A percentile compares a stretch with the other conserved stretches of the same genome.
Conservation (phyloP, 1,140 invertebrate species). For the Contarinia nasturtii region DNA sequence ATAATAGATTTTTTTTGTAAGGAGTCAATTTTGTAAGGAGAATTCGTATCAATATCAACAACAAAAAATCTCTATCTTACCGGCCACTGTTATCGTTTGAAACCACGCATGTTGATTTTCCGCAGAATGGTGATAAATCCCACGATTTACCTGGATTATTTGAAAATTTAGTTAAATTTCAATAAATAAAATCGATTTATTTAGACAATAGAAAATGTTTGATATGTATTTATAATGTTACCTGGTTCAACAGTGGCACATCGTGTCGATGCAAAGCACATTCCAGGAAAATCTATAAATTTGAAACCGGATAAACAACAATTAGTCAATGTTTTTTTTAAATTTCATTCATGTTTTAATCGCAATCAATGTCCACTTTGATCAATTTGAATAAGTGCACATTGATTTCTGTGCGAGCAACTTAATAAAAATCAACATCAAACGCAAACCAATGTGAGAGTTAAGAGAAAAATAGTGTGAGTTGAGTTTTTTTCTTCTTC, state of each 20-base stretch:
- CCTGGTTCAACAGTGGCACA: constrained; percentile 68
- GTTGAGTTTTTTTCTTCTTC: background rate
- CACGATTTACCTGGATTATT: constrained; percentile 63
- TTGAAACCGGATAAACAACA: too few relatives aligned
- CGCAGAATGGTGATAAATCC: constrained; percentile 73
- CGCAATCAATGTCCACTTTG: background rate
- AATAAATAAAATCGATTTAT: too few relatives aligned
- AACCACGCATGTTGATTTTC: constrained; percentile 63
- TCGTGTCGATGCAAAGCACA: constrained; percentile 76
- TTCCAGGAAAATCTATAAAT: constrained; percentile 63
- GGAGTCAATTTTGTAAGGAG: too few relatives aligned
- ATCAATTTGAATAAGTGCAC: background rate
- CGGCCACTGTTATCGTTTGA: constrained; percentile 38
- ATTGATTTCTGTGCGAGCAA: background rate
- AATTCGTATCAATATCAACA: too few relatives aligned
- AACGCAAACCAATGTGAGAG: background rate
- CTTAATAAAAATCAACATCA: too few relatives aligned
- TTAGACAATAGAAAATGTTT: too few relatives aligned
- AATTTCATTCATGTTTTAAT: background rate
- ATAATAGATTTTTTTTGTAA: too few relatives aligned
- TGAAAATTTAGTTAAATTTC: too few relatives aligned
- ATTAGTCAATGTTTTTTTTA: background rate
- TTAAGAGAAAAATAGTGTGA: background rate
- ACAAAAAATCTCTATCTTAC: constrained; percentile 1
- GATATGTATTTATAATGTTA: too few relatives aligned